Percentiles rank a stretch among this genome's conserved stretches.
Conservation (phyloP, 2,888 invertebrate species). For the Leucophenga maculata region DNA sequence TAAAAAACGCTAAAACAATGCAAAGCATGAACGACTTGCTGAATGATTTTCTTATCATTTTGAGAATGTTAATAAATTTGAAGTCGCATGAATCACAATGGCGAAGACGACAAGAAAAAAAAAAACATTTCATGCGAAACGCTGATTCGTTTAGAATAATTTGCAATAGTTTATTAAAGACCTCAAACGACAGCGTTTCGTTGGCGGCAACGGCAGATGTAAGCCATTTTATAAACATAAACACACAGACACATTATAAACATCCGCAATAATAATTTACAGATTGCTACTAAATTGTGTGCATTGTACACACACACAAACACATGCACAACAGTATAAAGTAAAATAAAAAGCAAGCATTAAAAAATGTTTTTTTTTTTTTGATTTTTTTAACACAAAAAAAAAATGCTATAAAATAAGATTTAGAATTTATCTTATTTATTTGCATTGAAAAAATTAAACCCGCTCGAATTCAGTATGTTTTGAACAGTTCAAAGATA, state of each 20-base stretch:
- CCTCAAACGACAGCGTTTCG: conserved; percentile 8
- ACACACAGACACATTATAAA: not conserved
- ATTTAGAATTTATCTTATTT: conserved; percentile 8
- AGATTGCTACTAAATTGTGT: conserved; percentile 12
- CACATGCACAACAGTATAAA: not conserved
- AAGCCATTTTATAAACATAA: not conserved
- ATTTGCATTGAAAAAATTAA: conserved; percentile 32
- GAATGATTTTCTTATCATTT: conserved; percentile 60
- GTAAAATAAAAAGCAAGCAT: not conserved
- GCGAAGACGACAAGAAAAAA: no score
- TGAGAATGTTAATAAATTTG: conserved; percentile 2
- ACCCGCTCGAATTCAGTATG: conserved; percentile 54
- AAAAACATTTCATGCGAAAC: not conserved
- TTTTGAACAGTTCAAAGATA: conserved; percentile 14
- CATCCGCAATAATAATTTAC: conserved; percentile 19
- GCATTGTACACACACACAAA: not conserved
- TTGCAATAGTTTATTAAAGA: conserved; percentile 9
- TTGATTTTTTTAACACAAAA: conserved; percentile 30
- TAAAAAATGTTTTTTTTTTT: conserved; percentile 1
- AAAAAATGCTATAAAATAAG: not conserved
- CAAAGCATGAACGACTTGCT: conserved; percentile 12
- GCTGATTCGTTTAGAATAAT: not conserved
- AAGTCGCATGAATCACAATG: not conserved
- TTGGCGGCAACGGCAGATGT: not conserved
- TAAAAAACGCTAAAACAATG: conserved; percentile 48